These are phyloP conservation scores for Drosophila lacicola DNA, from an alignment of 2,888 invertebrate species.

Conservation along the genomic window DNA sequence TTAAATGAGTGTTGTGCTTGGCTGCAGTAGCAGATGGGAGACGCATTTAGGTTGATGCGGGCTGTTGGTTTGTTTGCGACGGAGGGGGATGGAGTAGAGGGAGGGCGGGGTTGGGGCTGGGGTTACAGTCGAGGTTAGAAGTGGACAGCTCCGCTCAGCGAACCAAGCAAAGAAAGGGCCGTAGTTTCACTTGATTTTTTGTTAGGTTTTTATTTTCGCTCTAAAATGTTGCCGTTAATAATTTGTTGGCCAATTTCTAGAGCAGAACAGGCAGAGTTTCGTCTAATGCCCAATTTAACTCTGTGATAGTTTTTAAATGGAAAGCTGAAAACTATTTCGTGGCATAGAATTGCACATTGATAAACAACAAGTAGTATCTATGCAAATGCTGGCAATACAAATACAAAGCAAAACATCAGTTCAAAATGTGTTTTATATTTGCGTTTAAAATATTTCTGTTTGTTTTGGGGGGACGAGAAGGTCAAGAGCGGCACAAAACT, in stretches of 20 bases:
- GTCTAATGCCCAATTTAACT: conserved; percentile 14
- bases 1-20: conserved; percentile 60
- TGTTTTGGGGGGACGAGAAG: conserved; percentile 10
- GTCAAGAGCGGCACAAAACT: conserved; percentile 20
- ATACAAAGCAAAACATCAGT: conserved; percentile 23
- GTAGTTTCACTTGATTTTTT: conserved; percentile 52
- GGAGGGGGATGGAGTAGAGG: too few relatives aligned
- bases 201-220: conserved; percentile 10
- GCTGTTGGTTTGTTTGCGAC: conserved; percentile 6
- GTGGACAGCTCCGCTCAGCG: conserved; percentile 25
- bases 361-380: conserved; percentile 34
- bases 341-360: conserved; percentile 14
- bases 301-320: conserved; percentile 17
- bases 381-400: conserved; percentile 23
- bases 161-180: conserved; percentile 62
- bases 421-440: conserved; percentile 31
- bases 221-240: conserved; percentile 68
- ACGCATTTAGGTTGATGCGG: conserved; percentile 49
- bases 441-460: conserved; percentile 14
- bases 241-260: conserved; percentile 70
- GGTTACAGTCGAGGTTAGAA: conserved; percentile 21
- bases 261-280: conserved; percentile 57
- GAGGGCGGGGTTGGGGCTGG: background rate
- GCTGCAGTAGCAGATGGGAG: conserved; percentile 49
- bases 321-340: conserved; percentile 26